A percentile compares a stretch with the other conserved stretches of the same genome.
phyloP scores from a whole-genome alignment of 2,888 invertebrate species.

The Cryptocheilus praepositus region DNA sequence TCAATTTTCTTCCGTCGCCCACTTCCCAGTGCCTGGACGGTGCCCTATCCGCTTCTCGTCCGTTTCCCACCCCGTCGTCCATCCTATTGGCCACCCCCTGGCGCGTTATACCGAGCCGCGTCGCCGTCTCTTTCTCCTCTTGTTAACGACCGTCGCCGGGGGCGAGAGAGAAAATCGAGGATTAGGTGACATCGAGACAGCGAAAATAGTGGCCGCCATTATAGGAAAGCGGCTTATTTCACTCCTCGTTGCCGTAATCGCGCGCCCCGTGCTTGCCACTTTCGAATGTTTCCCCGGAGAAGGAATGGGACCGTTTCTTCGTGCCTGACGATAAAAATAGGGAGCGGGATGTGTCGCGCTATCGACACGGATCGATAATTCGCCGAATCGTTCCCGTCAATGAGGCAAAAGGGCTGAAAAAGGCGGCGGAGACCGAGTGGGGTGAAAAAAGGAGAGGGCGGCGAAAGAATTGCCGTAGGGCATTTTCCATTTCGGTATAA shows the following conservation, averaged over 20 bases:
- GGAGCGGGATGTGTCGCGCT: too few species aligned
- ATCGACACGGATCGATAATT: too few species aligned
- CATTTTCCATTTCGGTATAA: not conserved
- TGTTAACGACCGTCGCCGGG: conserved; percentile 9
- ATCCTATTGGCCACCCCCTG: too few species aligned
- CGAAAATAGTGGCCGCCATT: conserved; percentile 40
- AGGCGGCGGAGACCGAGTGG: not conserved
- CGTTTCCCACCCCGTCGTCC: too few species aligned
- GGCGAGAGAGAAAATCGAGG: conserved; percentile 21
- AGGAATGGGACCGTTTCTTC: too few species aligned
- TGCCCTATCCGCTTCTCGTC: not conserved
- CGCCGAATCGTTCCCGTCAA: not conserved
- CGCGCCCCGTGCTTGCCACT: conserved; percentile 13
- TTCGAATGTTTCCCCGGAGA: not conserved
- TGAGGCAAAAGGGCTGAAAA: not conserved
- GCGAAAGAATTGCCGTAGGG: not conserved
- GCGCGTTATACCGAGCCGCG: too few species aligned
- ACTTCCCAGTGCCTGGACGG: not conserved
- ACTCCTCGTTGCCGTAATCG: conserved; percentile 32
- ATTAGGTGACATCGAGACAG: conserved; percentile 32
- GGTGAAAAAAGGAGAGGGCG: not conserved
- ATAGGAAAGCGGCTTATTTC: conserved; percentile 46
- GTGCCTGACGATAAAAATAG: too few species aligned
- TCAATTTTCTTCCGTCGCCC: conserved; percentile 1
- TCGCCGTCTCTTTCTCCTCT: not conserved